Evolutionary conservation across 2,888 invertebrate species (phyloP), one percentile per base, ranked within the genome.

Genomic region (Nephrotoma guestfalica): DNA sequence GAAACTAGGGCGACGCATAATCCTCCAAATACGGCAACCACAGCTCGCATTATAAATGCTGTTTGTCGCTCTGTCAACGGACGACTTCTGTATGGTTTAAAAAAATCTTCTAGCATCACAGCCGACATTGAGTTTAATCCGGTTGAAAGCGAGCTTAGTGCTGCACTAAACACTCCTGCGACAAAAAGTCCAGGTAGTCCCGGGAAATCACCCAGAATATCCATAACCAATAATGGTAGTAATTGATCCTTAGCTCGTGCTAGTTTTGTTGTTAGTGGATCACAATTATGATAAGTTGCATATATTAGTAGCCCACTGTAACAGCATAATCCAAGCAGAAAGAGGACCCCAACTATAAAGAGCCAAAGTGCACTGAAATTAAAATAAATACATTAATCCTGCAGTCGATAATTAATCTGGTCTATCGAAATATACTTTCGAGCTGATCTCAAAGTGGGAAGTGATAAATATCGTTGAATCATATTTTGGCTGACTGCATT

Each of bases 121-220:
- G 96, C 96, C 0, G 96, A 94, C 91, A 96, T 93, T 0, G 96
- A 95, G 89, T 96, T 96, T 43, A 96, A 91, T 0, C 96, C 96
- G 0, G 96, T 96, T 5, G 96, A 96, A 30, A 96, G 92, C 0
- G 96, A 96, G 89, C 96, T 97, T 41, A 98, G 92, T 15, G 97
- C 96, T 13, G 97, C 97, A 91, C 97, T 97, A 89, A 97, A 97
- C 0, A 98, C 95, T 41, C 97, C 97, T 83, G 97, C 97, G 0
- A 97, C 96, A 90, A 97, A 97, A 40, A 98, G 92, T 4, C 98
- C 98, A 0, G 97, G 95, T 88, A 98, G 91, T 2, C 97, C 97
- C 0, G 95, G 96, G 91, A 94, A 93, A 84, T 94, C 93, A 0
- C 95, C 94, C 15, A 97, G 90, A n/a, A 95, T 94, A 88, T 97